Conservation (phyloP, 2,888 invertebrate species). For the Heteromurus nitidus region DNA sequence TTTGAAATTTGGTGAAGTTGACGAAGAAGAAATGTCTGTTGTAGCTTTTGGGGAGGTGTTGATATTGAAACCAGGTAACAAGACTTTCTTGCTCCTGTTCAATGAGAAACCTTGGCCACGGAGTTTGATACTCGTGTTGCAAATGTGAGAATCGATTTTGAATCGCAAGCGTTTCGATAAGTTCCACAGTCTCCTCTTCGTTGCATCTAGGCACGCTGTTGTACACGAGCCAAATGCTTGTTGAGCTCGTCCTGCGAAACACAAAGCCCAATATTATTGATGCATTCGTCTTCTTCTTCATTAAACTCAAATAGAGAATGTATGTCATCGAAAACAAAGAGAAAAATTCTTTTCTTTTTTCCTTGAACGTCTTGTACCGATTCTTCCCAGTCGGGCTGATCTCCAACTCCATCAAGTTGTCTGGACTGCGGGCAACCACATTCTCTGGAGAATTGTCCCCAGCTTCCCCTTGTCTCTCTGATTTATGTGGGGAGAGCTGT, state of each 20-base stretch:
- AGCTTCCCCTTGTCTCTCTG: neutral
- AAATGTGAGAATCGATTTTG: conserved; percentile 79
- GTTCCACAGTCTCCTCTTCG: conserved; percentile 79
- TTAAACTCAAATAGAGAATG: neutral
- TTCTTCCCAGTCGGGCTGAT: conserved; percentile 36
- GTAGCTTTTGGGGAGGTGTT: conserved; percentile 78
- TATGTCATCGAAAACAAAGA: neutral
- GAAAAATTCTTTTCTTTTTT: neutral
- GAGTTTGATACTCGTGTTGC: conserved; percentile 73
- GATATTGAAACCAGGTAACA: conserved; percentile 73
- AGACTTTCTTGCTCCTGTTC: conserved; percentile 76
- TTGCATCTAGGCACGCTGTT: conserved; percentile 81
- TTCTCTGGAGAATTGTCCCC: conserved; percentile 11
- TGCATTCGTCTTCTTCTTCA: neutral
- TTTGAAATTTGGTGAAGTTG: conserved; percentile 79
- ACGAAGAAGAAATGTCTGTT: conserved; percentile 80
- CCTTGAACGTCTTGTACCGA: conserved; percentile 29
- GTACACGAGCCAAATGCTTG: conserved; percentile 77
- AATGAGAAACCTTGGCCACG: conserved; percentile 76
- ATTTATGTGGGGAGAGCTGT: neutral
- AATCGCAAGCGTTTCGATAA: conserved; percentile 80
- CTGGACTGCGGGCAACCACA: conserved; percentile 28
- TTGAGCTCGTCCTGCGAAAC: conserved; percentile 66
- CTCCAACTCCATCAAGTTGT: conserved; percentile 46
- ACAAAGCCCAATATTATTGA: conserved; percentile 1